Evolutionary conservation across 2,113 vertebrate species (phyloP).

Genomic region (Amphiprion ocellaris): DNA sequence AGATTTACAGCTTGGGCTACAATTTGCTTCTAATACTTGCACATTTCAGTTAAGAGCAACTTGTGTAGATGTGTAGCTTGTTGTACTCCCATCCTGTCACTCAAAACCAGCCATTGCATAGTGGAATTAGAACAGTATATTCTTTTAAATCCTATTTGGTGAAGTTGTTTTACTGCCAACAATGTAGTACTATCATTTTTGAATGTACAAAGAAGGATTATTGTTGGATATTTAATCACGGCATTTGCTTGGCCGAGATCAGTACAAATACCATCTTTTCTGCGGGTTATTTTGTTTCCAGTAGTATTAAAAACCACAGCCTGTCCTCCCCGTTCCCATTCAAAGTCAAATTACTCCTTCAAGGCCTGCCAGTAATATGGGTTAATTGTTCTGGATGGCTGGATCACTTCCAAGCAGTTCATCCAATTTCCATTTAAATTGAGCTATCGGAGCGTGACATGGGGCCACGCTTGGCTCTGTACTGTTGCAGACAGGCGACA

Average conservation of each 20-base stretch:
- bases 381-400: constrained; percentile 85
- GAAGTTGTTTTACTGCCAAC: background rate
- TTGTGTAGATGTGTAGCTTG: background rate
- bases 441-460: constrained; percentile 80
- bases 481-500: constrained; percentile 59
- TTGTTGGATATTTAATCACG: constrained; percentile 34
- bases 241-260: constrained; percentile 14
- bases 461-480: constrained; percentile 50
- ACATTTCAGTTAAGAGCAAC: too few relatives aligned
- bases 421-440: constrained; percentile 87
- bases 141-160: constrained; percentile 3
- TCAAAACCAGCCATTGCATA: background rate
- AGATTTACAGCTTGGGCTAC: too few relatives aligned
- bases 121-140: too few relatives aligned
- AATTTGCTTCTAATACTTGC: too few relatives aligned
- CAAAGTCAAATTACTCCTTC: constrained; percentile 80
- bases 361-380: constrained; percentile 80
- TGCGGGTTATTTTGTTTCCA: constrained; percentile 61
- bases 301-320: constrained; percentile 61
- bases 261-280: constrained; percentile 29
- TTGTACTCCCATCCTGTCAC: background rate
- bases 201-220: constrained; percentile 28
- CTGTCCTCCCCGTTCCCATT: constrained; percentile 62
- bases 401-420: constrained; percentile 85
- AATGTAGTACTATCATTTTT: constrained; percentile 16